Conservation (phyloP, 2,888 invertebrate species). For the Netelia melanura region DNA sequence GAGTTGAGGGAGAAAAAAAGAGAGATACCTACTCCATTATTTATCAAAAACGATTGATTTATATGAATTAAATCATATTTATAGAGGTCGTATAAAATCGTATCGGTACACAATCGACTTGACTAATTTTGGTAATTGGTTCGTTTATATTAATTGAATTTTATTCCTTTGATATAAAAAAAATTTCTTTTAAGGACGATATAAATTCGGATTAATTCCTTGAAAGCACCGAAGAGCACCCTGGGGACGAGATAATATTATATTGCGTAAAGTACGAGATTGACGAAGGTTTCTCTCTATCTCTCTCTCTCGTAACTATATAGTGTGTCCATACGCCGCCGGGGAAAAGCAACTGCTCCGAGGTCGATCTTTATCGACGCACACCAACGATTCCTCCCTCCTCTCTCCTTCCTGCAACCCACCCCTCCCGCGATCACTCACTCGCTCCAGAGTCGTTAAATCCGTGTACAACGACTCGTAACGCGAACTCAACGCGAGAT, state of each 20-base stretch:
- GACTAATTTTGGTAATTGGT: too few species aligned
- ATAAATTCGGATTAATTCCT: not conserved
- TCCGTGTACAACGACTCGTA: conserved; percentile 16
- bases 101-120: too few species aligned
- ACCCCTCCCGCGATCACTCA: conserved; percentile 17
- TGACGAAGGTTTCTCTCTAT: conserved; percentile 28
- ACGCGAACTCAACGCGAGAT: conserved; percentile 36
- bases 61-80: too few species aligned
- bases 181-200: not conserved
- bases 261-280: conserved; percentile 40
- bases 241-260: conserved; percentile 30
- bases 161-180: not conserved
- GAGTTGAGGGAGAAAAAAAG: not conserved
- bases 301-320: not conserved
- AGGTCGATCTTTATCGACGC: conserved; percentile 54
- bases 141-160: not conserved
- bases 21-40: not conserved
- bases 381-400: not conserved
- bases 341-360: conserved; percentile 48
- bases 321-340: not conserved
- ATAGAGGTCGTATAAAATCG: too few species aligned
- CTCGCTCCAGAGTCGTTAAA: conserved; percentile 35
- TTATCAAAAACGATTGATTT: too few species aligned
- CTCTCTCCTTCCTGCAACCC: not conserved
- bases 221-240: not conserved